phyloP scores from a whole-genome alignment of 2,888 invertebrate genomes.

The Agrochola lota region DNA sequence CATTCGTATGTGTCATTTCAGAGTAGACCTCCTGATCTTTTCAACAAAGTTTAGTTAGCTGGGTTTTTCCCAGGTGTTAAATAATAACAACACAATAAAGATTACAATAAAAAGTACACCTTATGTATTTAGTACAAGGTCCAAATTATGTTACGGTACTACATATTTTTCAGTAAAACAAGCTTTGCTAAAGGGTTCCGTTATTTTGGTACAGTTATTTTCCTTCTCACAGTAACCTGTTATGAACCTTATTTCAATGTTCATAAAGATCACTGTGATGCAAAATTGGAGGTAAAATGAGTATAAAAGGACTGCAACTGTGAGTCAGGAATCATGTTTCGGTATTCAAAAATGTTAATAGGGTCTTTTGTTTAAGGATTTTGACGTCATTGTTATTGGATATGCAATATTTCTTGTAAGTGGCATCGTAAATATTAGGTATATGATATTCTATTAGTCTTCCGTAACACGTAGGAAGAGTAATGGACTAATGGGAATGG shows the following conservation, averaged over 20 bases:
- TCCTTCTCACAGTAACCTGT: not conserved
- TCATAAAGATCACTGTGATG: not conserved
- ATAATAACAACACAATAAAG: not conserved
- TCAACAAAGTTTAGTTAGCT: not conserved
- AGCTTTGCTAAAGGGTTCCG: not conserved
- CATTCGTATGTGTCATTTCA: too few species aligned
- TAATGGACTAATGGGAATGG: too few species aligned
- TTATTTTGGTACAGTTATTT: not conserved
- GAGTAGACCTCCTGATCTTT: too few species aligned
- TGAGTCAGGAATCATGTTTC: not conserved
- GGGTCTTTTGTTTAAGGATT: not conserved
- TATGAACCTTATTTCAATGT: not conserved
- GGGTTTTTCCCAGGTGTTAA: slow-evolving; percentile 4
- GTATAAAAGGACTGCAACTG: not conserved
- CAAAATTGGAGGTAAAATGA: not conserved
- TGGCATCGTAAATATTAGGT: not conserved
- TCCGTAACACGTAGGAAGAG: not conserved
- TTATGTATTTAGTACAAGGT: slow-evolving; percentile 10
- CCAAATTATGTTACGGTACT: not conserved
- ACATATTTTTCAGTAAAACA: not conserved
- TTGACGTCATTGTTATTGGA: slow-evolving; percentile 9
- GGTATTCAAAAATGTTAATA: not conserved
- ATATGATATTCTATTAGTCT: not conserved
- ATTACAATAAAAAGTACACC: not conserved
- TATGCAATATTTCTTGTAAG: slow-evolving; percentile 7